These are phyloP conservation scores for Agrotis segetum DNA, from an alignment of 2,888 invertebrate genomes.

Conservation along the genomic window DNA sequence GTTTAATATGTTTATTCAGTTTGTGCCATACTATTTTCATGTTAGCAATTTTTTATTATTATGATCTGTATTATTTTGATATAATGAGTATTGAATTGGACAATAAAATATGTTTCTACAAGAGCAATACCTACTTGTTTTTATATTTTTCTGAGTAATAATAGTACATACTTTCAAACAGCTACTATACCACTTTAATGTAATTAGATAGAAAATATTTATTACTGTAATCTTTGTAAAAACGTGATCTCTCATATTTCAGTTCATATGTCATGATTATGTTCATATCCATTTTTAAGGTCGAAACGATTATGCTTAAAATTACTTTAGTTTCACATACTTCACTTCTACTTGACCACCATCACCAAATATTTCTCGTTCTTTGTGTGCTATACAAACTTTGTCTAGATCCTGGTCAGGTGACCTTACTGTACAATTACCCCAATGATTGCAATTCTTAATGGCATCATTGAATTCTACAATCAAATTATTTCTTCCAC, in stretches of 20 bases:
- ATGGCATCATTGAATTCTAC: conserved; percentile 92
- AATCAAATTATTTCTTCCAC: conserved; percentile 93
- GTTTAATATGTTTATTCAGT: conserved; percentile 18
- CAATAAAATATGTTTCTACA: conserved; percentile 32
- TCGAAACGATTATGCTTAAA: background rate
- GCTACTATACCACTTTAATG: too few species aligned
- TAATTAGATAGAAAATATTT: too few species aligned
- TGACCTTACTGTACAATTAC: conserved; percentile 89
- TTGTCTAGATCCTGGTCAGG: conserved; percentile 88
- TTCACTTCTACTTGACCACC: conserved; percentile 72
- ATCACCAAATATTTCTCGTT: conserved; percentile 74
- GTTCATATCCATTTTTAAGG: background rate
- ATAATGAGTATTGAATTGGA: conserved; percentile 28
- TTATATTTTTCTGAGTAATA: background rate
- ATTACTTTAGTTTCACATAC: conserved; percentile 60
- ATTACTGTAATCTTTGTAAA: too few species aligned
- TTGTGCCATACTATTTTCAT: conserved; percentile 56
- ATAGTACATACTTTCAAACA: too few species aligned
- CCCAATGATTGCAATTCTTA: conserved; percentile 88
- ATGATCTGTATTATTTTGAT: conserved; percentile 25
- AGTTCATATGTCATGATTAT: too few species aligned
- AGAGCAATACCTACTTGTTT: background rate
- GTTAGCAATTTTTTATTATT: conserved; percentile 12
- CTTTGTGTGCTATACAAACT: conserved; percentile 90
- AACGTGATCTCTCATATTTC: too few species aligned